Evolutionary conservation across 2,113 vertebrate species (phyloP), one percentile per base, ranked within the genome.

Genomic region (Salvelinus sp.): DNA sequence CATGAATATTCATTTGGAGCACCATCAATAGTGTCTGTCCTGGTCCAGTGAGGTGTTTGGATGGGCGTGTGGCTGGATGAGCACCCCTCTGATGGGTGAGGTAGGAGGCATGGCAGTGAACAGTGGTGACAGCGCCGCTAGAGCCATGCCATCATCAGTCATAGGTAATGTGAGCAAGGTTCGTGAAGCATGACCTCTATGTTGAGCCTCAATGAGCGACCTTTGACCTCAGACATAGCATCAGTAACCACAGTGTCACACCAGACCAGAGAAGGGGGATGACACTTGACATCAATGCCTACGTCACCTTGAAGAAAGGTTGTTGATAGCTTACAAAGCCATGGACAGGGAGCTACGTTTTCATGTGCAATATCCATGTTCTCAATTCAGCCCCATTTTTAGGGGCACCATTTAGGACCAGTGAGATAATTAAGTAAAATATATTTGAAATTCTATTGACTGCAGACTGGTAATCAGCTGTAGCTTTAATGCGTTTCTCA

Each of bases 351-450:
- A 54, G 14, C 50, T 54, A 54, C 50, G 16, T 54, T 54, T 54
- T 18, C 16, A 54, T 54, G 50, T 54, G 62, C 79, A 74, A 74
- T 73, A 84, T 86, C 75, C 67, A 54, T 18, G 13, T 54, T 54
- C 50, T 18, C 16, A 4, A 54, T 54, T 54, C 50, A 54, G 65
- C 74, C 44, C 27, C 38, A n/a, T 75, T 71, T 70, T 30, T 67
- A 44, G 28, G 20, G 70, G 70, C 68, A 58, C 75, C 74, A 81
- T 78, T 62, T 60, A 72, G 72, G 79, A 78, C 78, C 85, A 75
- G 72, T 70, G 60, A 82, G 85, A 84, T 85, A 87, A 87, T 88
- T 81, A 85, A 88, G 77, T 64, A 77, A 89, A 91, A 85, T 69
- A 58, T 76, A 77, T 84, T 86, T 87, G 80, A 77, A 84, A 82